Base-by-base conservation (phyloP, 2,113 vertebrate genomes). In the Pelusios castaneus region DNA sequence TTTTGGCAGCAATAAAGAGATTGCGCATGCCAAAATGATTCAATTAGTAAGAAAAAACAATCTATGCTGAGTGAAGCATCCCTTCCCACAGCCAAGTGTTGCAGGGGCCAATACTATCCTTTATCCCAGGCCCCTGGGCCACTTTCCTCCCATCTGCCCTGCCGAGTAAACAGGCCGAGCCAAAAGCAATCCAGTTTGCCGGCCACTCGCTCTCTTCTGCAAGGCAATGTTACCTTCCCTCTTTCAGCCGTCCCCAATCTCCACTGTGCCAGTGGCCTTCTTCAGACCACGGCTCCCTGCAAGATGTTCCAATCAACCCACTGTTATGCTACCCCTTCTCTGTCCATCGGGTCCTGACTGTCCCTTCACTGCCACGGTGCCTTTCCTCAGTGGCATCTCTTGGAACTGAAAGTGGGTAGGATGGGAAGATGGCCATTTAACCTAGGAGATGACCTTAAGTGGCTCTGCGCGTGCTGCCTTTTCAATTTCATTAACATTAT, bases 381-480 rank as follows among this genome's bases (percentile, higher is more conserved):
- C 88, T 56, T 94, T 81, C 47, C 79, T 76, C 60, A 79, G 52
- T 43, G 8, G 31, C n/a, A 49, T 49, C 73, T 31, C 85, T 58
- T 89, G 45, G 86, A 55, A 34, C 76, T 31, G 43, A 84, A 45
- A 80, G 43, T 25, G 80, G 85, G 55, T 88, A 77, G 52, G n/a
- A 76, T 10, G 63, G 91, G 67, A 80, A 85, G 60, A 24, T 31
- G 84, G 86, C 45, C 84, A 85, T 76, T 21, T 45, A 38, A 89
- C 29, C 70, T 89, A 41, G 0, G 5, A 87, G 31, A 45, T 80
- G 91, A 73, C 78, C 43, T 90, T 95, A 92, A 90, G 54, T 88
- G 77, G 84, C 77, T 90, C 83, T 79, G 81, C 83, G 89, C 91
- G n/a, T 63, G 8, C 91, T 87, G 90, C 80, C 91, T 85, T 58